These are phyloP conservation scores for Myiotriccus ornatus DNA, from an alignment of 2,797 vertebrate genomes.

Conservation along the genomic window DNA sequence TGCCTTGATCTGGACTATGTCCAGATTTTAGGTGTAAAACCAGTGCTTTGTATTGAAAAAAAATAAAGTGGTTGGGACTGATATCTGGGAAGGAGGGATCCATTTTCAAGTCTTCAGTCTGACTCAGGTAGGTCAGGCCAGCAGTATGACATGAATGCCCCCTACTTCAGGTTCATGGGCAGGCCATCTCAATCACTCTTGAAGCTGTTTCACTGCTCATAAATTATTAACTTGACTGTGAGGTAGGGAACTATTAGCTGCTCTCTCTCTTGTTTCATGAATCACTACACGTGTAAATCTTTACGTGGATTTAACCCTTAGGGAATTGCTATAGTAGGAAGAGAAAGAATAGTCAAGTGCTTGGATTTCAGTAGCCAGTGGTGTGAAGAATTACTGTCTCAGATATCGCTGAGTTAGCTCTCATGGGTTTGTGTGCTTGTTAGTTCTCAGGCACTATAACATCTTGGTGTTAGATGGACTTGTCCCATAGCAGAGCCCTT, in stretches of 20 bases:
- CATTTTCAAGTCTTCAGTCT: not conserved
- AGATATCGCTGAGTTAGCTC: rapidly evolving
- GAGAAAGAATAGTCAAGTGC: not conserved
- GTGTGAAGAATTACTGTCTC: not conserved
- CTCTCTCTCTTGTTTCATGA: not conserved
- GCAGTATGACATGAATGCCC: not conserved
- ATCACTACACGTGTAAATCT: not conserved
- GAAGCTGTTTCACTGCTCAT: not conserved
- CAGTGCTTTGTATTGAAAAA: not conserved
- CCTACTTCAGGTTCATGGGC: not conserved
- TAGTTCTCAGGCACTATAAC: not conserved
- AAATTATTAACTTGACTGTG: slow-evolving; percentile 1
- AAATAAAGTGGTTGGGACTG: not conserved
- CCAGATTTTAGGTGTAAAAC: not conserved
- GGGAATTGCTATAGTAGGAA: not conserved
- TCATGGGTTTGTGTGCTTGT: not conserved
- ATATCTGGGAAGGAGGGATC: not conserved
- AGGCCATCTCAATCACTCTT: not conserved
- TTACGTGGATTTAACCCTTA: not conserved
- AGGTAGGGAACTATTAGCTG: not conserved
- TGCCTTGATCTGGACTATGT: not conserved
- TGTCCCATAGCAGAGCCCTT: not conserved
- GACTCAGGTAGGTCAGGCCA: not conserved
- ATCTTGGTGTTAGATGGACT: not conserved
- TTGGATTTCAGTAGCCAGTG: not conserved